Base-by-base conservation (phyloP, 2,888 invertebrate species). In the Heteromyza rotundicornis region DNA sequence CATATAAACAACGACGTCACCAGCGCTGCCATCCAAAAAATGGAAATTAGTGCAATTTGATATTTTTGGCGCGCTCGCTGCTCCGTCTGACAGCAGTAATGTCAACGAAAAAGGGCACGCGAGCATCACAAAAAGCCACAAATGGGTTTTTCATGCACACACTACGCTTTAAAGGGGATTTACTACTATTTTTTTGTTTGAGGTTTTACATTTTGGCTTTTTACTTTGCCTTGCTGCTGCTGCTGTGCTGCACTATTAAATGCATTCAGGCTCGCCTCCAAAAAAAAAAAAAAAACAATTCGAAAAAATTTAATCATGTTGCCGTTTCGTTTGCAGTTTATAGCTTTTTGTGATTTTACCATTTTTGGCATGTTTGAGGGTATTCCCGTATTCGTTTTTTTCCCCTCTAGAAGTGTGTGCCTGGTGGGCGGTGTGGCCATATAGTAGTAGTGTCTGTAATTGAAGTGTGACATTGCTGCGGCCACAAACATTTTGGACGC, bases 401-500 rank as follows among this genome's bases (percentile, higher is more conserved):
- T 16, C n/a, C 23, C 3, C 23, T 51, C n/a, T 16, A 1, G 14
- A 24, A 19, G 20, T 20, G 32, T 5, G 55, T 55, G 22, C 16
- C 22, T 57, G 16, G 20, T 12, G 35, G 54, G 5, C 24, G 24
- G 53, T n/a, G 51, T 22, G 20, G 17, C 22, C 22, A 20, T 1
- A 7, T 19, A 1, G 27, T 53, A 22, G 58, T 19, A 27, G 44
- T 62, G 36, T 17, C 49, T 23, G 59, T 61, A 64, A 66, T 59
- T 64, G 65, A 63, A 62, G 64, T 66, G 64, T 64, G 64, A 66
- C 66, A 66, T 60, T 52, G 23, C 24, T 50, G 58, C 54, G 59
- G 61, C 66, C 66, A 47, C 66, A 66, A 66, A 66, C 58, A 66
- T 66, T 60, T 59, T n/a, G n/a, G 53, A 53, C 53, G 56, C 54